A percentile compares a stretch with the other conserved stretches of the same genome.
These are phyloP conservation scores for Periophthalmodon schlosseri DNA, from an alignment of 2,113 vertebrate genomes.

Conservation along the genomic window DNA sequence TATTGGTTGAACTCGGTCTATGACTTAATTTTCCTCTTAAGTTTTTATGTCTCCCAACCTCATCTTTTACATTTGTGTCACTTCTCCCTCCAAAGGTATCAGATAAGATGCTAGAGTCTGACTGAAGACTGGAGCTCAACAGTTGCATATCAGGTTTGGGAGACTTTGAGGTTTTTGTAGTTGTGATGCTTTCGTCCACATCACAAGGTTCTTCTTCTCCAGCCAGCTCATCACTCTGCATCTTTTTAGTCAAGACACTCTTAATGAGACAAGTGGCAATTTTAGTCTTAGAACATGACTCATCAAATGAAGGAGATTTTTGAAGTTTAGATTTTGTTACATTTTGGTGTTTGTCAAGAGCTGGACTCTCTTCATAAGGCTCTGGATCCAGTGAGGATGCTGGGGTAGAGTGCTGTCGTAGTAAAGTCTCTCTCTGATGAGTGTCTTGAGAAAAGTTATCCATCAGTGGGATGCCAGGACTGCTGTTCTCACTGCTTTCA, in stretches of 20 bases:
- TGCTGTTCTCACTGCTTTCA: constrained; percentile 65
- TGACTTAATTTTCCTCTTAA: constrained; percentile 33
- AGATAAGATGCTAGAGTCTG: constrained; percentile 76
- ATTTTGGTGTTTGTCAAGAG: constrained; percentile 33
- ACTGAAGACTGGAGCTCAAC: constrained; percentile 70
- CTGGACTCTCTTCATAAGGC: constrained; percentile 31
- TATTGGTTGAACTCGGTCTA: constrained; percentile 57
- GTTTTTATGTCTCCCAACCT: constrained; percentile 39
- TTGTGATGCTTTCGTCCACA: constrained; percentile 40
- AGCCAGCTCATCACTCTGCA: constrained; percentile 77
- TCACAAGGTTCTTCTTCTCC: constrained; percentile 29
- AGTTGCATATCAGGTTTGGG: constrained; percentile 41
- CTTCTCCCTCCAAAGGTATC: constrained; percentile 59
- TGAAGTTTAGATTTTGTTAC: constrained; percentile 72
- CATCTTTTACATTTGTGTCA: constrained; percentile 46
- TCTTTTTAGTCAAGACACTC: constrained; percentile 88
- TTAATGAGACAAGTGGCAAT: constrained; percentile 88
- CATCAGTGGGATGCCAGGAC: constrained; percentile 49
- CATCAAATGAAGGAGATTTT: constrained; percentile 85
- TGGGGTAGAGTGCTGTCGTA: constrained; percentile 75
- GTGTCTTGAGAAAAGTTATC: constrained; percentile 52
- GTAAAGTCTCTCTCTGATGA: constrained; percentile 65
- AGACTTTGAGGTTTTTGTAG: constrained; percentile 36
- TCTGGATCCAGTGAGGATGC: constrained; percentile 57
- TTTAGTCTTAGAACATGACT: constrained; percentile 78